Percentiles rank a stretch among this genome's conserved stretches.
Evolutionary conservation across 2,113 vertebrate genomes (phyloP).

Genomic region (Apaloderma vittatum): DNA sequence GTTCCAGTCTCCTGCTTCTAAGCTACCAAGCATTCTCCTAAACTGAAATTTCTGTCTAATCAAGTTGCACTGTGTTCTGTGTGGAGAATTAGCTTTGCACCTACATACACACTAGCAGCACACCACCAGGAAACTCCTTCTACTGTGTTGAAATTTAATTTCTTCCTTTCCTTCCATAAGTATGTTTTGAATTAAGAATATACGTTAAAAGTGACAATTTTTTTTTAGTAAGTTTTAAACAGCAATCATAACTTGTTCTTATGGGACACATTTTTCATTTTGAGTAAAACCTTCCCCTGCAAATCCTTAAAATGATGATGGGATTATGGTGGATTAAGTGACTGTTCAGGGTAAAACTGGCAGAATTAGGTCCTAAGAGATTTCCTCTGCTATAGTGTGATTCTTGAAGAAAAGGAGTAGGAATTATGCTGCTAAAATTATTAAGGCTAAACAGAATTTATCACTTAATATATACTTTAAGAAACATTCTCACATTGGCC

Average conservation of each 20-base stretch:
- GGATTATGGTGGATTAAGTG: neutral
- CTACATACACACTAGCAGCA: neutral
- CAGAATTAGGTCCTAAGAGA: conserved; percentile 35
- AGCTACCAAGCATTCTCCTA: neutral
- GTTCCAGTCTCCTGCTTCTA: neutral
- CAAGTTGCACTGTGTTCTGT: neutral
- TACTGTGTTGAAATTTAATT: neutral
- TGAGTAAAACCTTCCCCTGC: neutral
- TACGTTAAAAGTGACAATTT: neutral
- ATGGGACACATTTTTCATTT: neutral
- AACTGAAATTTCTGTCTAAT: neutral
- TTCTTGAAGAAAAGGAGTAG: neutral
- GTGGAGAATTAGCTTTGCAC: neutral
- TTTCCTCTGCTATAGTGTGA: neutral
- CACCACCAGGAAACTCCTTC: neutral
- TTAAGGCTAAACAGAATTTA: neutral
- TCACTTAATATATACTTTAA: neutral
- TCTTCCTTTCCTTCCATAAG: neutral
- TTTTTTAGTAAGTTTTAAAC: neutral
- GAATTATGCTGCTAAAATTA: neutral
- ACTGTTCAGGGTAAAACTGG: neutral
- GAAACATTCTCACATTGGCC: neutral
- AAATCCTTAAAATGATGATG: neutral
- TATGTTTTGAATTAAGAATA: neutral
- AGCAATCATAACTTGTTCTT: neutral